These are phyloP conservation scores for Larimichthys polyactis DNA, from an alignment of 2,113 vertebrate genomes.

Conservation along the genomic window DNA sequence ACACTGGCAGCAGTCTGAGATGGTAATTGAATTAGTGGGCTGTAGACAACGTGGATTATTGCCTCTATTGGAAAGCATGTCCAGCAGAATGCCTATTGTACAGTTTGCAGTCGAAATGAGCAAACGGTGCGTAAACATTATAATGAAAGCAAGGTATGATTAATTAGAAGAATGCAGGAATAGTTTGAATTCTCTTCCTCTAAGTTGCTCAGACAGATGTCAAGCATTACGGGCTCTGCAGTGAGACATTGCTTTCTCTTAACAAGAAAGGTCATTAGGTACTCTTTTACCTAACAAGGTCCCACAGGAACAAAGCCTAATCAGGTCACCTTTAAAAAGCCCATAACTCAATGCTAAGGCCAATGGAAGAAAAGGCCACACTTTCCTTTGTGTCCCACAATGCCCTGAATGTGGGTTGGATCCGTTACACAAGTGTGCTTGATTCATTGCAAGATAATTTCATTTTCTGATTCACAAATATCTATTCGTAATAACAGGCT, in stretches of 20 bases:
- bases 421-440: background rate
- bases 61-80: constrained; percentile 16
- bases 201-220: background rate
- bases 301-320: constrained; percentile 41
- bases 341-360: constrained; percentile 34
- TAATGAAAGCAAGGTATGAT: background rate
- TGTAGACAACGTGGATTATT: constrained; percentile 58
- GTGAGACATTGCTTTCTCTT: background rate
- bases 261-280: constrained; percentile 35
- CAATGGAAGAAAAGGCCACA: constrained; percentile 41
- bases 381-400: background rate
- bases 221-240: background rate
- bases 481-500: background rate
- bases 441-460: background rate
- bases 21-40: constrained; percentile 71
- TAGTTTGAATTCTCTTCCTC: background rate
- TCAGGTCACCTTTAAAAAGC: constrained; percentile 52
- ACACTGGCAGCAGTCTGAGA: constrained; percentile 37
- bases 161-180: background rate
- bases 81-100: background rate
- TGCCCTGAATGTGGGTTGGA: background rate
- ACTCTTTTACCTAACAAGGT: constrained; percentile 47
- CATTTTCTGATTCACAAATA: background rate
- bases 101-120: background rate
- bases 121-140: background rate